These are phyloP conservation scores for Haliaeetus leucogaster DNA, from an alignment of 2,113 vertebrate species.

Conservation along the genomic window DNA sequence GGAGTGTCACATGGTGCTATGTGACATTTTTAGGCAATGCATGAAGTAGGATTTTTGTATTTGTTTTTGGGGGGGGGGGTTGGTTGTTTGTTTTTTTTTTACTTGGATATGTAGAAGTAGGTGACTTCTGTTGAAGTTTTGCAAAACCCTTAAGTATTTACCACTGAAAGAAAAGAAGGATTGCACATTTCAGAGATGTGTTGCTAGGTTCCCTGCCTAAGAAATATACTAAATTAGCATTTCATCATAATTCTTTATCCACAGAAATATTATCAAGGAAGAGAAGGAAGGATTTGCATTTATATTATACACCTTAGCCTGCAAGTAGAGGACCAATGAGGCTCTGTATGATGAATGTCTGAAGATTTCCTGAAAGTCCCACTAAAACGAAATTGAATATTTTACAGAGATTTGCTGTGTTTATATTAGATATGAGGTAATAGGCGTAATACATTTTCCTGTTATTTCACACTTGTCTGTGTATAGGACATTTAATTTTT, in stretches of 20 bases:
- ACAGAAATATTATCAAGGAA: not conserved
- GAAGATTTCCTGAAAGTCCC: not conserved
- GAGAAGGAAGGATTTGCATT: not conserved
- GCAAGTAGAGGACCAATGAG: not conserved
- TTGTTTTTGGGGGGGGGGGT: too few species aligned
- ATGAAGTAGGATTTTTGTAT: not conserved
- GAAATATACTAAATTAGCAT: not conserved
- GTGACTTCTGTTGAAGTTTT: not conserved
- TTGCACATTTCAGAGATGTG: not conserved
- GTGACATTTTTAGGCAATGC: conserved; percentile 28
- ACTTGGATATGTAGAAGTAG: not conserved
- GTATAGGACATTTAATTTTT: not conserved
- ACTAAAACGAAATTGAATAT: not conserved
- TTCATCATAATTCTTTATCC: not conserved
- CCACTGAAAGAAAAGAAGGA: not conserved
- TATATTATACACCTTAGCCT: not conserved
- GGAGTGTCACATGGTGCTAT: not conserved
- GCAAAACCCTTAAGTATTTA: not conserved
- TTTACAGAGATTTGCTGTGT: not conserved
- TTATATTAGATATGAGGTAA: not conserved
- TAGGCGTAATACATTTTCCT: not conserved
- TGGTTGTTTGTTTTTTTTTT: too few species aligned
- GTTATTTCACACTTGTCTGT: not conserved
- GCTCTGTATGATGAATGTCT: not conserved
- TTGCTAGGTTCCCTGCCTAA: not conserved